Evolutionary conservation across 2,888 invertebrate species (phyloP), one percentile per base, ranked within the genome.

Genomic region (Stegophylla sp.): DNA sequence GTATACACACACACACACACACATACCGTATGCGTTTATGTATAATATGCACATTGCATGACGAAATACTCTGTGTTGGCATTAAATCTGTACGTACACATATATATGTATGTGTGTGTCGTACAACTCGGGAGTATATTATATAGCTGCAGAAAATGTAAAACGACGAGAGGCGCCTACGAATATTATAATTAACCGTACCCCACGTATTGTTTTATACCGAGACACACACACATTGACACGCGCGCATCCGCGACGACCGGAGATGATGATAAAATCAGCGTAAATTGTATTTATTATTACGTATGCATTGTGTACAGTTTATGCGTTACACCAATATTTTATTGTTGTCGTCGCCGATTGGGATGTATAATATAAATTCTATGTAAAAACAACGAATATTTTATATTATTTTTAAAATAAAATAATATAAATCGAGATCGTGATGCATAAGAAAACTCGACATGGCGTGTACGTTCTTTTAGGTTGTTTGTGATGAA

Each of bases 101-200:
- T 17, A 10, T 5, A 17, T 56, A 41, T 41, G 51, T 48, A 20
- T 7, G 61, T 43, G 41, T 64, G 1, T 13, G 51, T 34, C 13
- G 17, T 48, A 12, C 23, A 53, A 7, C 34, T 3, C 34, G 34
- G 34, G 20, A 23, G 51, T n/a, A 34, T 34, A 34, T 34, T 43
- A 41, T 34, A 53, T 20, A 5, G 64, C 56, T 3, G 10, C 23
- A 13, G 51, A 63, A 74, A 61, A 74, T 48, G 74, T 48, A 63
- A 74, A 74, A 74, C 61, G 20, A 48, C 48, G 28, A 74, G 28
- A 74, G 74, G 74, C 74, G 74, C 74, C 74, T 74, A 63, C 74
- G 74, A 74, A 74, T 63, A 63, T 74, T 74, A 63, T 63, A 74
- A 74, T 61, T 59, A 20, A 73, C 61, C 45, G 26, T 41, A 59